Evolutionary conservation across 92 coral and sea anemone species (phyloP).

Genomic region (Meandrina meandrites): DNA sequence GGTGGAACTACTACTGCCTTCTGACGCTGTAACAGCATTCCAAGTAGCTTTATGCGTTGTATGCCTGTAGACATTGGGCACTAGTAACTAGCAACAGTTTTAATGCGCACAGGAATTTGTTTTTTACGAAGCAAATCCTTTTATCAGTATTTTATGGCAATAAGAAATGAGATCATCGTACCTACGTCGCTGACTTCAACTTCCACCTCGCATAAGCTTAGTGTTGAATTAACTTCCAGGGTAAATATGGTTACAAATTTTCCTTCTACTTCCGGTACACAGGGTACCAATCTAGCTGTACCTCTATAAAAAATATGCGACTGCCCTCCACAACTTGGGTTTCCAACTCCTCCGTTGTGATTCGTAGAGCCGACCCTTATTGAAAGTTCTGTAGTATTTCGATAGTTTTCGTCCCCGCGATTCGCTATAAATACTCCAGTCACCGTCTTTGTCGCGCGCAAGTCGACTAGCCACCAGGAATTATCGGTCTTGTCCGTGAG

Average conservation of each 20-base stretch:
- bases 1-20: not conserved
- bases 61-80: too few relatives aligned
- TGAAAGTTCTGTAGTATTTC: not conserved
- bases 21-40: not conserved
- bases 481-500: slow-evolving; percentile 11
- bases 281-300: slow-evolving; percentile 2
- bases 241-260: slow-evolving; percentile 18
- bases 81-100: too few relatives aligned
- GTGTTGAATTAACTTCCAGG: slow-evolving; percentile 1
- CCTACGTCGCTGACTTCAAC: slow-evolving; percentile 32
- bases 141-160: not conserved
- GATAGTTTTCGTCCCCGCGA: slow-evolving; percentile 22
- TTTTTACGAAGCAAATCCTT: not conserved
- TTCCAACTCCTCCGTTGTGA: not conserved
- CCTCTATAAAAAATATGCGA: slow-evolving; percentile 13
- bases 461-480: slow-evolving; percentile 18
- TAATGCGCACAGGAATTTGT: not conserved
- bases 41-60: not conserved
- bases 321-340: slow-evolving; percentile 20
- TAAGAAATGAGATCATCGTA: not conserved
- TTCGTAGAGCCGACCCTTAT: not conserved
- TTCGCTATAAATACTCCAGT: slow-evolving; percentile 14
- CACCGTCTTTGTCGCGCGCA: not conserved
- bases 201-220: slow-evolving; percentile 34
- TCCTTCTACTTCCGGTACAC: slow-evolving; percentile 10